phyloP scores from a whole-genome alignment of 2,113 vertebrate species.

The Heliornis fulica region DNA sequence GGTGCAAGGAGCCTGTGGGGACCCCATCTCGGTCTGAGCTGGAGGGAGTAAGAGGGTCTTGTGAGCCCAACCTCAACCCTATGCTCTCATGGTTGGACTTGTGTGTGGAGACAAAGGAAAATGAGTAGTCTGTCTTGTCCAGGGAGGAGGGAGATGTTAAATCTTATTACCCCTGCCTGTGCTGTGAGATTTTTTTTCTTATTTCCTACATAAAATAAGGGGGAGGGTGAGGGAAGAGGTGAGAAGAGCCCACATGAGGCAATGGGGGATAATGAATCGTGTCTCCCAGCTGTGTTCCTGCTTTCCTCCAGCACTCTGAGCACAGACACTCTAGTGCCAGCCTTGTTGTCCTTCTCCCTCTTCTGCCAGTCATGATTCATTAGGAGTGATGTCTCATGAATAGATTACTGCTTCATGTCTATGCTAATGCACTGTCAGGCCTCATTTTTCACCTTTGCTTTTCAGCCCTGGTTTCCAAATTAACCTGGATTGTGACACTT shows the following conservation, averaged over 20 bases:
- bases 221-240: neutral
- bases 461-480: neutral
- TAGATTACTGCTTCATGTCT: neutral
- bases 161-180: neutral
- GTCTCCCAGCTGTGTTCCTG: neutral
- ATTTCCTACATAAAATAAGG: neutral
- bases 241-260: neutral
- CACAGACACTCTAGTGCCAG: neutral
- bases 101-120: neutral
- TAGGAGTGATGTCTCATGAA: conserved; percentile 19
- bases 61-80: rapidly evolving
- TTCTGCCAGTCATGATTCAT: conserved; percentile 42
- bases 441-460: conserved; percentile 33
- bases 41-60: neutral
- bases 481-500: neutral
- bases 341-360: neutral
- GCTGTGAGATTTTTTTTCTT: neutral
- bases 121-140: neutral
- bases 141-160: neutral
- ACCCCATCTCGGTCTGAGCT: rapidly evolving
- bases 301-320: neutral
- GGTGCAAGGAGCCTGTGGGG: neutral
- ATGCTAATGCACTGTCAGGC: conserved; percentile 34
- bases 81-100: rapidly evolving
- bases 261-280: neutral